Evolutionary conservation across 2,113 vertebrate species (phyloP), one percentile per base, ranked within the genome.

Genomic region (Perca schrenkii): DNA sequence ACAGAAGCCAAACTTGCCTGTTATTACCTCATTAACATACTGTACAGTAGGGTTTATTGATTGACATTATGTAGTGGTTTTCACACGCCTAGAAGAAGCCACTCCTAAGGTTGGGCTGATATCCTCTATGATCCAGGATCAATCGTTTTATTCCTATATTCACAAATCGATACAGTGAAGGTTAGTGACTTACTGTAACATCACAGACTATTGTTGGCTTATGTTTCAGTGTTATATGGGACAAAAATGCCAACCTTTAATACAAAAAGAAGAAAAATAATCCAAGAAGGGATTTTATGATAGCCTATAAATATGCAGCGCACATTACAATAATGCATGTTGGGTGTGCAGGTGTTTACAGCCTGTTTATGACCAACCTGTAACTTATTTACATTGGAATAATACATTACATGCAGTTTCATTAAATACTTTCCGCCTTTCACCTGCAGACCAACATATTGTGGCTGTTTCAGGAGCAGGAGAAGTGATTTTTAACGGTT

Each of bases 301-400:
- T 11, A 43, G 40, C 40, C 40, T 43, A 43, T 40, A 40, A 40
- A 40, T 49, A 43, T 53, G 70, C 4, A 40, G 56, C 61, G 28
- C 47, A 12, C 21, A 68, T 66, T 74, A 28, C 53, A 73, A 0
- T 34, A 40, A 52, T 43, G 43, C 34, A 79, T 56, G 43, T 54
- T 71, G 79, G n/a, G 34, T 77, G 31, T 62, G 13, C 40, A 72
- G 17, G 25, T 69, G 57, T 81, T 77, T 65, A 12, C 66, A 79
- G 82, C 14, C 31, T 79, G 67, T 80, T 84, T 78, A 78, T 65
- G 74, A 66, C 68, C 28, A 21, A 77, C 49, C 62, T 58, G 40
- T 69, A 31, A 71, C 60, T 60, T 40, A 47, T 72, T 77, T 62
- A 57, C 17, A 74, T 11, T 31, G 16, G 53, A 57, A 57, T 57